A percentile compares a stretch with the other conserved stretches of the same genome.
phyloP scores from a whole-genome alignment of 2,888 invertebrate genomes.

The Ornithoptera priamus region DNA sequence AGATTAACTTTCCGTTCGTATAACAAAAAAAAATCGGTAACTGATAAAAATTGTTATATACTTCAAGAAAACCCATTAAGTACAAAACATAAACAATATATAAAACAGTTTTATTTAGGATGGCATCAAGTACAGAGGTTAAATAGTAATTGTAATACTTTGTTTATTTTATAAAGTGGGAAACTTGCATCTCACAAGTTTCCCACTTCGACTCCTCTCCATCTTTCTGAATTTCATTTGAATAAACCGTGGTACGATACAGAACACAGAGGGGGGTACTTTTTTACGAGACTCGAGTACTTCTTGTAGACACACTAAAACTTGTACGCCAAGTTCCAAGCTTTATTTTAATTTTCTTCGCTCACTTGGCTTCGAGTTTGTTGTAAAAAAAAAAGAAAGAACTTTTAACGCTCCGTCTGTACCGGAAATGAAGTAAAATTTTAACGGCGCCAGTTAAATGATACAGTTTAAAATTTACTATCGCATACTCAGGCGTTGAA shows the following conservation, averaged over 20 bases:
- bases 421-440: slow-evolving; percentile 58
- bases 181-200: slow-evolving; percentile 46
- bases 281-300: slow-evolving; percentile 57
- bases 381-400: slow-evolving; percentile 54
- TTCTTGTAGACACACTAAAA: slow-evolving; percentile 63
- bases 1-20: no score
- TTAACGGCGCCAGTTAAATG: slow-evolving; percentile 47
- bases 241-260: slow-evolving; percentile 63
- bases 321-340: slow-evolving; percentile 68
- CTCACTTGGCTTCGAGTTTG: slow-evolving; percentile 47
- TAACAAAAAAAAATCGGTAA: no score
- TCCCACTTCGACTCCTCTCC: slow-evolving; percentile 37
- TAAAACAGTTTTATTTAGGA: no score
- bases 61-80: no score
- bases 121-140: background rate
- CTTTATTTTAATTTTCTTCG: slow-evolving; percentile 76
- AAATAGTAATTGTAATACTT: slow-evolving; percentile 22
- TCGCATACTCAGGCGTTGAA: slow-evolving; percentile 14
- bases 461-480: slow-evolving; percentile 27
- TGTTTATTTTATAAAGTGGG: slow-evolving; percentile 46
- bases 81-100: no score
- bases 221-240: slow-evolving; percentile 40
- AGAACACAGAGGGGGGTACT: slow-evolving; percentile 57
- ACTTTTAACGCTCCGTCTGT: slow-evolving; percentile 60
- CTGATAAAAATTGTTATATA: no score